A percentile compares a stretch with the other conserved stretches of the same genome.
Conservation (phyloP, 2,113 vertebrate species). For the Coryphaenoides rupestris region DNA sequence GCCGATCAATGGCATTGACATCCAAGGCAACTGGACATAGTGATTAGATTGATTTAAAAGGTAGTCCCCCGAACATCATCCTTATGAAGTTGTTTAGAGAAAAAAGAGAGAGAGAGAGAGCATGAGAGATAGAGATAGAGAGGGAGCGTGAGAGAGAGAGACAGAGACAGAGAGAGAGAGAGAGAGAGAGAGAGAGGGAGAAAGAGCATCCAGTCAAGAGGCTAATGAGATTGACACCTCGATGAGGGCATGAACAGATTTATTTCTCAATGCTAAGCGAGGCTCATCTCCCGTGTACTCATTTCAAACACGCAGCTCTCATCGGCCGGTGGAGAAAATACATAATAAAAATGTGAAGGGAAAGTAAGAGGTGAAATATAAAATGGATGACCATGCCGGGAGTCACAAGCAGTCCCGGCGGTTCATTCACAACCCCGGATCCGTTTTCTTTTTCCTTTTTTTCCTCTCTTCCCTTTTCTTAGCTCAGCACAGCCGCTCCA, state of each 20-base stretch:
- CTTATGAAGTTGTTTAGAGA: slow-evolving; percentile 58
- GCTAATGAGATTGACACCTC: slow-evolving; percentile 3
- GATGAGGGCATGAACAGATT: slow-evolving; percentile 43
- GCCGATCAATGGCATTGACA: slow-evolving; percentile 57
- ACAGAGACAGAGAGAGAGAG: slow-evolving; percentile 37
- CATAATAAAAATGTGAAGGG: background rate
- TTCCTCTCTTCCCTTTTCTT: too few relatives aligned
- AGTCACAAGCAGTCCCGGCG: slow-evolving; percentile 9
- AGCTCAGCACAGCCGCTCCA: slow-evolving; percentile 24
- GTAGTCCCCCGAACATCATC: slow-evolving; percentile 39
- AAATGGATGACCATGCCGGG: background rate
- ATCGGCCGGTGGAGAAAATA: slow-evolving; percentile 24
- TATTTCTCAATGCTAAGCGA: slow-evolving; percentile 55
- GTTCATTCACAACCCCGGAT: slow-evolving; percentile 31
- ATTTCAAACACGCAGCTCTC: slow-evolving; percentile 26
- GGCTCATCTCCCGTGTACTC: slow-evolving; percentile 52
- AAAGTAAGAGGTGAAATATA: background rate
- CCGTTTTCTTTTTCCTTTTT: too few relatives aligned
- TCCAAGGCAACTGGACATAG: slow-evolving; percentile 53
- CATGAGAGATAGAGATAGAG: slow-evolving; percentile 48
- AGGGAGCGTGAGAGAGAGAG: slow-evolving; percentile 28
- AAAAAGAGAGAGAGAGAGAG: slow-evolving; percentile 39
- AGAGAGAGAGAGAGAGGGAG: slow-evolving; percentile 46
- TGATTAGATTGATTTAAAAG: slow-evolving; percentile 43
- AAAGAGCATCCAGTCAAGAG: slow-evolving; percentile 17